phyloP scores from a whole-genome alignment of 2,113 vertebrate species.

The Himantopus leucocephalus region DNA sequence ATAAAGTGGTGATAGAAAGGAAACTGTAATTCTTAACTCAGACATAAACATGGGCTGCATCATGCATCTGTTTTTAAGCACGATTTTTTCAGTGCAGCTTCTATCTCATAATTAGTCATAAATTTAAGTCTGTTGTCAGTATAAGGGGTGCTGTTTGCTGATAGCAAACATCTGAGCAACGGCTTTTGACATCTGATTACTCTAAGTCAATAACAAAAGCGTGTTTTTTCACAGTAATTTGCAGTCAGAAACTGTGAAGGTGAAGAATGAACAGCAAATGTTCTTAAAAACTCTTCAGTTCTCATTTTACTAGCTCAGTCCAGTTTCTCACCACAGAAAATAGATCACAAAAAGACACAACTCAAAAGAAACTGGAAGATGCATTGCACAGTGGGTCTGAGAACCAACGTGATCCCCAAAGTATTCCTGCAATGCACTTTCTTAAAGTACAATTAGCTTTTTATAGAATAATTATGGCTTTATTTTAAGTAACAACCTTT shows the following conservation, averaged over 20 bases:
- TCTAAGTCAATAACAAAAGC: not conserved
- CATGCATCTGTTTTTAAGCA: not conserved
- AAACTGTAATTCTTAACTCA: not conserved
- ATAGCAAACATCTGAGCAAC: not conserved
- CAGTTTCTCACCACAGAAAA: not conserved
- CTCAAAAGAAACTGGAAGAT: not conserved
- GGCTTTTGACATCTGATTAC: not conserved
- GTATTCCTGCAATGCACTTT: not conserved
- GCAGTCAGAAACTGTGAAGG: not conserved
- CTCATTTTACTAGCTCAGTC: not conserved
- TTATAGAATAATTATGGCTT: not conserved
- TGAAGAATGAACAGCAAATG: not conserved
- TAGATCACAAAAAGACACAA: not conserved
- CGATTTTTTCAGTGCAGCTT: not conserved
- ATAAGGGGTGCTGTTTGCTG: not conserved
- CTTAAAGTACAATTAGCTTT: not conserved
- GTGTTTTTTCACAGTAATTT: not conserved
- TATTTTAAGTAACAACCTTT: not conserved
- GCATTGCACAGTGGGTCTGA: not conserved
- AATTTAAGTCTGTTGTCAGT: not conserved
- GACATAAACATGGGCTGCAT: not conserved
- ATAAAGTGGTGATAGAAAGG: not conserved
- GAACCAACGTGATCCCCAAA: rapidly evolving
- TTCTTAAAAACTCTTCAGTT: not conserved
- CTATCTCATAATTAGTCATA: not conserved